Conservation (phyloP, 2,113 vertebrate species). For the Phocoena sinus region DNA sequence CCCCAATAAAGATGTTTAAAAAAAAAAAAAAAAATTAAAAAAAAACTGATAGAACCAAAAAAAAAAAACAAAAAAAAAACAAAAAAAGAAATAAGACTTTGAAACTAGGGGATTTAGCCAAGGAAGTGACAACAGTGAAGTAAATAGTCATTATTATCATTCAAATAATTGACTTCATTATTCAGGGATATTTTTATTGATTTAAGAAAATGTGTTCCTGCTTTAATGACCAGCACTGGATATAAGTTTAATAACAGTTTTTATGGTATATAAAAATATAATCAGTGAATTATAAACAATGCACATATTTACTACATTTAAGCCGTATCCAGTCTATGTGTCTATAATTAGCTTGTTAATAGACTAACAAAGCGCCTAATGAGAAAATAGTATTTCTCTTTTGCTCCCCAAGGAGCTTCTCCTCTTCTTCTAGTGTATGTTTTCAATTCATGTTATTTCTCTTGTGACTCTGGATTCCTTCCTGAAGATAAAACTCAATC, state of each 20-base stretch:
- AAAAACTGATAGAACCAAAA: no score
- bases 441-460: neutral
- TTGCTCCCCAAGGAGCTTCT: neutral
- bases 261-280: neutral
- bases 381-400: neutral
- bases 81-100: neutral
- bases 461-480: neutral
- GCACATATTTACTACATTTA: neutral
- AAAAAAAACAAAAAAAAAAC: no score
- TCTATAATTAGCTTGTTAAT: neutral
- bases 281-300: neutral
- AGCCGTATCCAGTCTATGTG: fast-evolving
- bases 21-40: no score
- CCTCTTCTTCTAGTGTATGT: neutral
- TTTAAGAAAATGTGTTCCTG: neutral
- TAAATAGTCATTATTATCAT: neutral
- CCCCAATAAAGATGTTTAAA: no score
- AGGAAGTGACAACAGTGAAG: neutral
- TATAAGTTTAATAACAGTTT: neutral
- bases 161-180: neutral
- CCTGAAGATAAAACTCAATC: neutral
- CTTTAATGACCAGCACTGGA: neutral
- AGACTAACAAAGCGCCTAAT: neutral
- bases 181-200: neutral
- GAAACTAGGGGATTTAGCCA: neutral